A percentile compares a stretch with the other conserved stretches of the same genome.
Evolutionary conservation across 2,113 vertebrate genomes (phyloP).

Genomic region (Naja naja): DNA sequence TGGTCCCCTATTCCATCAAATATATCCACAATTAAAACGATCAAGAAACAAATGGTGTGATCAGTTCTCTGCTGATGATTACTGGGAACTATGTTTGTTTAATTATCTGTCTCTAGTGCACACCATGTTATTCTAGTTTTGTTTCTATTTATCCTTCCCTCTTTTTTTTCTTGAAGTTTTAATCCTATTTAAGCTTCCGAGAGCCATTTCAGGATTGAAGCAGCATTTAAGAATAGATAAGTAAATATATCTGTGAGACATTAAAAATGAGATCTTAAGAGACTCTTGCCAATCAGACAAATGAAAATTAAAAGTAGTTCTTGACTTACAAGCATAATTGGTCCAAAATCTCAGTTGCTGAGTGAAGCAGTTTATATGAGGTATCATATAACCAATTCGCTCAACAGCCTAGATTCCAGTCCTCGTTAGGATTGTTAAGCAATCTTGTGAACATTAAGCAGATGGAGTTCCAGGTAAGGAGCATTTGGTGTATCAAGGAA

Average conservation of each 20-base stretch:
- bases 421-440: neutral
- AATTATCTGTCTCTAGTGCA: neutral
- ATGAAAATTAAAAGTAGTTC: neutral
- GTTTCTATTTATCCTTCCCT: neutral
- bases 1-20: too few species aligned
- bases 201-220: neutral
- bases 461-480: neutral
- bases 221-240: neutral
- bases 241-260: neutral
- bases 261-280: neutral
- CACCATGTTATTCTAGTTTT: neutral
- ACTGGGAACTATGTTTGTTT: neutral
- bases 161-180: neutral
- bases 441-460: neutral
- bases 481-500: neutral
- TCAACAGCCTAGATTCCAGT: neutral
- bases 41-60: neutral
- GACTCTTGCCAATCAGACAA: neutral
- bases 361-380: neutral
- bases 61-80: neutral
- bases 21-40: neutral
- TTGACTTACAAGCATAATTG: neutral
- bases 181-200: neutral
- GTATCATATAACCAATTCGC: neutral
- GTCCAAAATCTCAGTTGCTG: neutral